Percentiles rank a stretch among this genome's conserved stretches.
These are phyloP conservation scores for Galerucella calmariensis DNA, from an alignment of 2,888 invertebrate species.

Conservation along the genomic window DNA sequence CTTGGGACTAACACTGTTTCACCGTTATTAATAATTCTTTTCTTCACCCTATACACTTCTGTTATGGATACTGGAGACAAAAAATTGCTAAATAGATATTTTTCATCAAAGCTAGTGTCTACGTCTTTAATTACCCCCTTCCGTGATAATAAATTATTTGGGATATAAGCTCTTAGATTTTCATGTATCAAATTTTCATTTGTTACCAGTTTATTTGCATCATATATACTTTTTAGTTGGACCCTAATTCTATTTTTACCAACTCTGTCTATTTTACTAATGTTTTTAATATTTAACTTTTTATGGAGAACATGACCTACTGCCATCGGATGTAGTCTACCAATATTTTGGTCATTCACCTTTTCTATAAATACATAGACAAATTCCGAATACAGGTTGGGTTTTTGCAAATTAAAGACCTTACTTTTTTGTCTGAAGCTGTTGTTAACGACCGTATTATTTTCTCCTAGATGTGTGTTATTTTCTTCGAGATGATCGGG, in stretches of 20 bases:
- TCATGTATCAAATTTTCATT: slow-evolving; percentile 2
- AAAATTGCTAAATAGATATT: slow-evolving; percentile 6
- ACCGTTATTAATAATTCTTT: neutral
- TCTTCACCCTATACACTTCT: neutral
- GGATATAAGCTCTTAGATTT: neutral
- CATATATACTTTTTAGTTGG: too few species aligned
- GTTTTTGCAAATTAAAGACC: too few species aligned
- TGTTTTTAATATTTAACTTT: too few species aligned
- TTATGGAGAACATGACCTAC: slow-evolving; percentile 8
- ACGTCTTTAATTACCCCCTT: neutral
- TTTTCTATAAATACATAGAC: neutral
- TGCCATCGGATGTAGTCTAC: slow-evolving; percentile 2
- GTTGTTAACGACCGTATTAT: too few species aligned
- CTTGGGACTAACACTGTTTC: slow-evolving; percentile 4
- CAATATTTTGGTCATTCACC: neutral
- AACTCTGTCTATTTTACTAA: too few species aligned
- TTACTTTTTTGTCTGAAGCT: too few species aligned
- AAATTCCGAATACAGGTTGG: too few species aligned
- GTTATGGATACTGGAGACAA: neutral
- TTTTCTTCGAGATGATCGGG: too few species aligned
- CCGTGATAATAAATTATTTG: slow-evolving; percentile 3
- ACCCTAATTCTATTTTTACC: too few species aligned
- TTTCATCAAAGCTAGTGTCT: slow-evolving; percentile 2
- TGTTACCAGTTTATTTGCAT: neutral
- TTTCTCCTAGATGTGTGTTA: too few species aligned